phyloP scores from a whole-genome alignment of 2,113 vertebrate genomes.

The Emydura subglobosa region DNA sequence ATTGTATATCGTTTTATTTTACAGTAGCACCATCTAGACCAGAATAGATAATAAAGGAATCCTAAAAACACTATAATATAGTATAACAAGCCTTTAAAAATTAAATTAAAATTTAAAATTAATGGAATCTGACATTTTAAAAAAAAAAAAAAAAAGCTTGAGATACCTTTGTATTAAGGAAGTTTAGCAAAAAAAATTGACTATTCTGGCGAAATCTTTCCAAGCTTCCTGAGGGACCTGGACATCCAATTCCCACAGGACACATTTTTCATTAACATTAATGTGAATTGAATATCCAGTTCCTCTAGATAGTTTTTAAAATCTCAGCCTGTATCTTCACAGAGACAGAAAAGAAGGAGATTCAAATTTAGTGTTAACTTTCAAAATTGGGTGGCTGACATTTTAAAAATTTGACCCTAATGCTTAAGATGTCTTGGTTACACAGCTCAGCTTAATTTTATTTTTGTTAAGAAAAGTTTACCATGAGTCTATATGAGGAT shows the following conservation, averaged over 20 bases:
- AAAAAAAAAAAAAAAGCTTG: too few relatives aligned
- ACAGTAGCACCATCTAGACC: too few relatives aligned
- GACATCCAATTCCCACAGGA: background rate
- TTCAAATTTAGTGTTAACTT: background rate
- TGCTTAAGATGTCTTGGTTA: background rate
- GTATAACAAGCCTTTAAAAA: background rate
- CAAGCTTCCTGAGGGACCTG: too few relatives aligned
- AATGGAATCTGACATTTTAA: background rate
- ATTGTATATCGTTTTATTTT: too few relatives aligned
- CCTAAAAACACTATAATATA: background rate
- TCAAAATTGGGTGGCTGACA: background rate
- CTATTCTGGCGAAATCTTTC: too few relatives aligned
- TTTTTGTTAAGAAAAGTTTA: background rate
- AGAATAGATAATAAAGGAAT: background rate
- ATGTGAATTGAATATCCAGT: background rate
- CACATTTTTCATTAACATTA: background rate
- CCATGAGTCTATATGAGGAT: background rate
- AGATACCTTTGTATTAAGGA: too few relatives aligned
- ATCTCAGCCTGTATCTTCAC: background rate
- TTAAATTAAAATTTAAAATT: background rate
- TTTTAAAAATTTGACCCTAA: background rate
- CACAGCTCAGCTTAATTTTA: background rate
- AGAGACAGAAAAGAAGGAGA: background rate
- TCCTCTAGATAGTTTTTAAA: background rate
- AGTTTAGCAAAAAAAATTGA: too few relatives aligned